Percentiles rank a stretch among this genome's conserved stretches.
phyloP scores from a whole-genome alignment of 1,140 invertebrate genomes.

The Lepidotrigona ventralis region DNA sequence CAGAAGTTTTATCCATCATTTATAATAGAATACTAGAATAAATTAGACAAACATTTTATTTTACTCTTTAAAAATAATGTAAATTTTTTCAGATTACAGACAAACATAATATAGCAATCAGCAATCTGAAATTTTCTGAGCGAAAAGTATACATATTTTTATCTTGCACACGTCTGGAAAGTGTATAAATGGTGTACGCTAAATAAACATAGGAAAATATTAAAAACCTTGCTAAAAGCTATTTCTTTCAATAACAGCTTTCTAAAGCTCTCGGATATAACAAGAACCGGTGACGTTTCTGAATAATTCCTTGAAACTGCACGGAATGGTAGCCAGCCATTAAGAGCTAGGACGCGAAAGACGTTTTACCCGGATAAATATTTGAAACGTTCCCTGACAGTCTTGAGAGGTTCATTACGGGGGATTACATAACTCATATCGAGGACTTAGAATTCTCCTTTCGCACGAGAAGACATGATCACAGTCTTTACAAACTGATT shows the following conservation, averaged over 20 bases:
- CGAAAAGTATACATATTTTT: not conserved
- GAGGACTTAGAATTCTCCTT: slow-evolving; percentile 70
- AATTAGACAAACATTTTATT: not conserved
- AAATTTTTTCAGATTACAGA: not conserved
- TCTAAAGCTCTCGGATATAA: slow-evolving; percentile 24
- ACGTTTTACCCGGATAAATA: slow-evolving; percentile 68
- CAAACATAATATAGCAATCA: not conserved
- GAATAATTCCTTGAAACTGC: slow-evolving; percentile 55
- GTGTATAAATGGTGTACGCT: not conserved
- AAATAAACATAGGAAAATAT: slow-evolving; percentile 22
- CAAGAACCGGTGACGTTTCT: slow-evolving; percentile 40
- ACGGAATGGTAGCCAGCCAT: slow-evolving; percentile 46
- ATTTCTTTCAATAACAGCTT: slow-evolving; percentile 33
- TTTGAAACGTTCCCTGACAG: slow-evolving; percentile 67
- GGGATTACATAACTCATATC: slow-evolving; percentile 71
- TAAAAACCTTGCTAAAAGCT: slow-evolving; percentile 14
- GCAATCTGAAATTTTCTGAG: not conserved
- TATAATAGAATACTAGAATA: not conserved
- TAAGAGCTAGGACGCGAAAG: slow-evolving; percentile 56
- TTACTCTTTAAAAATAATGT: not conserved
- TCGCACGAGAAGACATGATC: slow-evolving; percentile 63
- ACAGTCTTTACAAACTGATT: slow-evolving; percentile 65
- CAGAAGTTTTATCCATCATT: not conserved
- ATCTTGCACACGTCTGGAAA: not conserved
- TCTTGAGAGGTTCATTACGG: slow-evolving; percentile 70